Conservation (phyloP, 2,888 invertebrate species). For the Eupithecia dodoneata region DNA sequence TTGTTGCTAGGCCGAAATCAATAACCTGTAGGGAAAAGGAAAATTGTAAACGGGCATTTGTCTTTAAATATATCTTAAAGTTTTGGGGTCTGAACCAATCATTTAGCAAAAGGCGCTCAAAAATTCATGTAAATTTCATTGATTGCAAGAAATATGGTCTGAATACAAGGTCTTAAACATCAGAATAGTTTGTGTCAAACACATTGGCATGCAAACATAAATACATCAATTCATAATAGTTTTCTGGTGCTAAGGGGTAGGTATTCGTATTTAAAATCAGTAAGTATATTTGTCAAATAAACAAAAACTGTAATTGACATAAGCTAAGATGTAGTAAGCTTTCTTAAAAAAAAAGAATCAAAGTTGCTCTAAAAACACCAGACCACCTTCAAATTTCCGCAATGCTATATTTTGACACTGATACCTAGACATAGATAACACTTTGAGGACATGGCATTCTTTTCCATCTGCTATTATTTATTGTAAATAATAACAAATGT, state of each 20-base stretch:
- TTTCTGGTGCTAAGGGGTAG: too few species aligned
- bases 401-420: background rate
- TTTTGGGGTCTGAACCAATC: background rate
- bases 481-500: too few species aligned
- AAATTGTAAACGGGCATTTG: background rate
- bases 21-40: constrained; percentile 86
- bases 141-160: too few species aligned
- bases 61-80: too few species aligned
- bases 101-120: background rate
- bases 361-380: background rate
- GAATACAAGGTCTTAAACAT: too few species aligned
- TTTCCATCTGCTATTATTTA: background rate
- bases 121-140: background rate
- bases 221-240: too few species aligned
- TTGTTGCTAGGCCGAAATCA: constrained; percentile 99
- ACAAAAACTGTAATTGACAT: background rate
- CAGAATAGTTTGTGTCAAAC: too few species aligned
- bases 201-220: too few species aligned
- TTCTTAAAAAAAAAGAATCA: background rate
- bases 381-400: too few species aligned
- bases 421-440: background rate
- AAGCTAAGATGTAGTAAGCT: background rate
- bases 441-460: background rate
- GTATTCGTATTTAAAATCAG: too few species aligned
- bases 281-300: too few species aligned